These are phyloP conservation scores for Sturnus vulgaris DNA, from an alignment of 2,113 vertebrate genomes.

Conservation along the genomic window DNA sequence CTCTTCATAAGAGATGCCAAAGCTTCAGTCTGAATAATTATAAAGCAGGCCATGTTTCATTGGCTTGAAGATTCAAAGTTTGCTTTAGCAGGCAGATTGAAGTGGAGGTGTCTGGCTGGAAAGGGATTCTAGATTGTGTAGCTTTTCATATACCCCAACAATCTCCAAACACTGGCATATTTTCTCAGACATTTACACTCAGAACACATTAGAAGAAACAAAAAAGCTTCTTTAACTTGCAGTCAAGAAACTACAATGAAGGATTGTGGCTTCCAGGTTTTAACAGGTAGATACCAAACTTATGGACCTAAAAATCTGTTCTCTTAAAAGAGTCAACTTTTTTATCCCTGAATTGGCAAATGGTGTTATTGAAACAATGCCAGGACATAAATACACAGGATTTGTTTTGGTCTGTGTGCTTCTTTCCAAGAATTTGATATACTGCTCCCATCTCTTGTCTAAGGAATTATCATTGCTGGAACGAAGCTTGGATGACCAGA, in stretches of 20 bases:
- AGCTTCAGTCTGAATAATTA: neutral
- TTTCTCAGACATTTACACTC: neutral
- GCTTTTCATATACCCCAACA: neutral
- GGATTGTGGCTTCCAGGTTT: neutral
- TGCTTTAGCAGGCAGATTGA: neutral
- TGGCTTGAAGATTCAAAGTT: neutral
- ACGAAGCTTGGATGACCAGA: constrained; percentile 93
- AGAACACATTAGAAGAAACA: neutral
- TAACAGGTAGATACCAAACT: neutral
- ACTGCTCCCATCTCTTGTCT: neutral
- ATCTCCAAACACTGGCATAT: neutral
- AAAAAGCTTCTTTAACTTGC: neutral
- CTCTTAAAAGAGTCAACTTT: neutral
- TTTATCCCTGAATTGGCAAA: neutral
- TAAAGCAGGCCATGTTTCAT: neutral
- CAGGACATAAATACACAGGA: neutral
- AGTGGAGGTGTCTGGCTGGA: neutral
- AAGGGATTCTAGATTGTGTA: neutral
- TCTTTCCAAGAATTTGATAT: neutral
- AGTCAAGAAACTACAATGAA: neutral
- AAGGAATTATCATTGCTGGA: constrained; percentile 99
- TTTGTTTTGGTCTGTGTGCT: neutral
- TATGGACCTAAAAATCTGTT: neutral
- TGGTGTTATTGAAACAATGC: neutral
- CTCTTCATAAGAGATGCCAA: neutral